Evolutionary conservation across 2,888 invertebrate species (phyloP), one percentile per base, ranked within the genome.

Genomic region (Formica aserva): DNA sequence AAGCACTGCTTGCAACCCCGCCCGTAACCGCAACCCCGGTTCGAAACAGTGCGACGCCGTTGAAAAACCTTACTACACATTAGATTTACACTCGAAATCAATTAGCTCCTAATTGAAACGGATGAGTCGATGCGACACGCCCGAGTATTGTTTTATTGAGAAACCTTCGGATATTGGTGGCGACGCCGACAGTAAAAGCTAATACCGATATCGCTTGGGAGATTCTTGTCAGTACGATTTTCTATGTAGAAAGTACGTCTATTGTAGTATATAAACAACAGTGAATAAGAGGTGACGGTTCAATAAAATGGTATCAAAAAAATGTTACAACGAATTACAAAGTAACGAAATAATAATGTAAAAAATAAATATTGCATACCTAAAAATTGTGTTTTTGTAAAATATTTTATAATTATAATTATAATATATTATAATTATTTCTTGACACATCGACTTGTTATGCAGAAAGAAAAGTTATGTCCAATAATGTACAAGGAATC

Each of bases 1-100:
- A 83, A 85, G 63, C 78, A 69, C 72, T 69, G 38, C 38, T 41
- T 66, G 60, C 66, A 48, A 32, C 77, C 38, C 76, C 62, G 72
- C 65, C 62, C 80, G 82, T 66, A 72, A 90, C 90, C 89, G 83
- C 90, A 92, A 91, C 84, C 83, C 66, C 82, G 80, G 71, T 80
- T 80, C 84, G 84, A 86, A 87, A 86, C 65, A 22, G 22, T 26
- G 55, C 9, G n/a, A 18, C 57, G 41, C 38, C 71, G 72, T 72
- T 13, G 60, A 80, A 88, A 87, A 83, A 86, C 87, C 88, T 87
- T 87, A 85, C 89, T 86, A 89, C 88, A 88, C 89, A 89, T 92
- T 67, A 91, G 91, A 92, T 92, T 92, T 92, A 93, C 92, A 92
- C 90, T 92, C 87, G 90, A 93, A 93, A 92, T 93, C 93, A 93